A percentile compares a stretch with the other conserved stretches of the same genome.
These are phyloP conservation scores for Parasteatoda tepidariorum DNA, from an alignment of 1,140 invertebrate genomes.

Conservation along the genomic window DNA sequence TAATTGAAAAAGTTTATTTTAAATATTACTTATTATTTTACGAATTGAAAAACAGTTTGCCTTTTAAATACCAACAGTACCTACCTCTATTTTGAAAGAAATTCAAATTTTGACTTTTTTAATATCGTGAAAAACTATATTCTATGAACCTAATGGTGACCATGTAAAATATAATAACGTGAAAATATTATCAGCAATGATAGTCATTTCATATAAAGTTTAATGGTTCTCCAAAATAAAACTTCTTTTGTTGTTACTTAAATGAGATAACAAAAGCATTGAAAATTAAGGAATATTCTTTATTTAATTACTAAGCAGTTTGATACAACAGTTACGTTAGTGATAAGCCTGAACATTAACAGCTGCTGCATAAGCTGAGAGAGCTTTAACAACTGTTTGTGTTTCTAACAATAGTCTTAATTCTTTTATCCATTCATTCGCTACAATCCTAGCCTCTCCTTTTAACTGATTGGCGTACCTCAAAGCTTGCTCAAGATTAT, in stretches of 20 bases:
- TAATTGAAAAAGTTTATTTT: too few relatives aligned
- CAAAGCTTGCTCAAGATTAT: constrained; percentile 84
- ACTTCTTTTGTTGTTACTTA: not conserved
- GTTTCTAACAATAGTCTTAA: constrained; percentile 86
- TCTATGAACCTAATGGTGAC: too few relatives aligned
- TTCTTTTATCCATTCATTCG: constrained; percentile 88
- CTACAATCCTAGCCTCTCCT: constrained; percentile 84
- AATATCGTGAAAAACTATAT: too few relatives aligned
- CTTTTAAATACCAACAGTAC: too few relatives aligned
- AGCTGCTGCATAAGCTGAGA: constrained; percentile 83
- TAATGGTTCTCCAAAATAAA: too few relatives aligned
- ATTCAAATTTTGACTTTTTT: too few relatives aligned
- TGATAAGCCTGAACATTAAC: constrained; percentile 65
- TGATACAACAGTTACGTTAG: constrained; percentile 5
- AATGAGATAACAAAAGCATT: not conserved
- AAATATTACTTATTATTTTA: too few relatives aligned
- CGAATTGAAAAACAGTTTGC: too few relatives aligned
- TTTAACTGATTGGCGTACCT: constrained; percentile 90
- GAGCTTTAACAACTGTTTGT: constrained; percentile 86
- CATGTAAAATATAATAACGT: too few relatives aligned
- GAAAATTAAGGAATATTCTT: not conserved
- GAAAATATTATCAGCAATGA: too few relatives aligned
- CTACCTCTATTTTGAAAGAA: too few relatives aligned
- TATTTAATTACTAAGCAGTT: not conserved
- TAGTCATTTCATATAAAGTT: too few relatives aligned